Conservation (phyloP, 2,797 vertebrate species). For the Squalus acanthias region DNA sequence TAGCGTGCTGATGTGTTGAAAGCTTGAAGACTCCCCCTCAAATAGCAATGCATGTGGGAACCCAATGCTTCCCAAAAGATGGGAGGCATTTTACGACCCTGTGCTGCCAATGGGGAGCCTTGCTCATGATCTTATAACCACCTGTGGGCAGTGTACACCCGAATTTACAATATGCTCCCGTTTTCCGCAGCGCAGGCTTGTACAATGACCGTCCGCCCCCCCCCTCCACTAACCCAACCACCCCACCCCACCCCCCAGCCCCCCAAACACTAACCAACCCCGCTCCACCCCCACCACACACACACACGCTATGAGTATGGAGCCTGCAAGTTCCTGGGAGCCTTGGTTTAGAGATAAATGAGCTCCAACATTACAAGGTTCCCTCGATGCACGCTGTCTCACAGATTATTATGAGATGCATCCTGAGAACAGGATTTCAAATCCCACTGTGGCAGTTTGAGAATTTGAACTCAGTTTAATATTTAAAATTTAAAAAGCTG, state of each 20-base stretch:
- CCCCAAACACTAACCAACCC: too few relatives aligned
- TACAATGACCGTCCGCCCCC: not conserved
- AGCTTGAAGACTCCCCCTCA: not conserved
- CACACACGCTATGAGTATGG: not conserved
- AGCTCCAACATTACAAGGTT: too few relatives aligned
- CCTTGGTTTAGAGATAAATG: not conserved
- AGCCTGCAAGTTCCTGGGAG: not conserved
- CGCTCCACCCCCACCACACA: too few relatives aligned
- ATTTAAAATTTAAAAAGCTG: too few relatives aligned
- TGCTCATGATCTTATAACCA: not conserved
- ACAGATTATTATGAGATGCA: too few relatives aligned
- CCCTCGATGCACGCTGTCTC: too few relatives aligned
- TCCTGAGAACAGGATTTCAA: too few relatives aligned
- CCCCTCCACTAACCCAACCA: not conserved
- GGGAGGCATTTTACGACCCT: not conserved
- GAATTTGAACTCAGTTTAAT: too few relatives aligned
- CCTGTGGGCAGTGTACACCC: not conserved
- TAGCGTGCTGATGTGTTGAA: too few relatives aligned
- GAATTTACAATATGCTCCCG: not conserved
- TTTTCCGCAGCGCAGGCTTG: not conserved
- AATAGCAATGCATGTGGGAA: not conserved
- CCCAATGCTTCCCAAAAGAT: not conserved
- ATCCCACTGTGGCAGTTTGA: too few relatives aligned
- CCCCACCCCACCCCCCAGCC: not conserved
- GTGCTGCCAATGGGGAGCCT: not conserved